Percentiles rank a stretch among this genome's conserved stretches.
These are phyloP conservation scores for Galaxea fascicularis DNA, from an alignment of 92 coral and sea anemone species.

Conservation along the genomic window DNA sequence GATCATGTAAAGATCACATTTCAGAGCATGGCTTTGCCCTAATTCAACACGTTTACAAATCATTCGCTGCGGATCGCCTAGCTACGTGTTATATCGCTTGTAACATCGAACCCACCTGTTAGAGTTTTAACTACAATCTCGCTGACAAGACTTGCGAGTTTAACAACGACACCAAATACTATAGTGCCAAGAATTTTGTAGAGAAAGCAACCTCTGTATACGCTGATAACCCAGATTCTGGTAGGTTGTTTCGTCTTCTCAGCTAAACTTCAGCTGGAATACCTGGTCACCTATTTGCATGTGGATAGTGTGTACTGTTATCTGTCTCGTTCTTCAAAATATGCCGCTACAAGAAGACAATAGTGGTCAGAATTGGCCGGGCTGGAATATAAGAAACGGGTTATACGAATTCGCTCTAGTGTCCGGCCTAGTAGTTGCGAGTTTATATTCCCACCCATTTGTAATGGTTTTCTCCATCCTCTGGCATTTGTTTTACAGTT, in stretches of 20 bases:
- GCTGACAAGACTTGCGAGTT: conserved; percentile 27
- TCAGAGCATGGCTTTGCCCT: conserved; percentile 29
- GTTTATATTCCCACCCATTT: too few species aligned
- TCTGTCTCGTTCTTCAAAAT: too few species aligned
- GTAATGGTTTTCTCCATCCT: too few species aligned
- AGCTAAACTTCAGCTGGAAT: too few species aligned
- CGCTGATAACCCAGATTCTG: conserved; percentile 18
- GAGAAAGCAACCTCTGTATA: conserved; percentile 9
- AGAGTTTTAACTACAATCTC: conserved; percentile 18
- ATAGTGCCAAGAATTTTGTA: conserved; percentile 10
- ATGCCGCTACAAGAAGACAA: too few species aligned
- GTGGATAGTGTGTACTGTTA: too few species aligned
- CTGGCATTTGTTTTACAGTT: too few species aligned
- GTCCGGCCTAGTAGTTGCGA: too few species aligned
- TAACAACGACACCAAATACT: conserved; percentile 18
- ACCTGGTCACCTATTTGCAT: too few species aligned
- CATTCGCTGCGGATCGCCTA: conserved; percentile 26
- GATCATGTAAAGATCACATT: background rate
- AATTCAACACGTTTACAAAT: background rate
- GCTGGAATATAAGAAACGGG: too few species aligned
- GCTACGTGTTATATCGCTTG: conserved; percentile 20
- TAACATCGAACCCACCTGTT: conserved; percentile 22
- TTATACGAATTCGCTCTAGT: too few species aligned
- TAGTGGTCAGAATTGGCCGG: too few species aligned
- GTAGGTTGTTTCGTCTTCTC: background rate